Base-by-base conservation (phyloP, 37 sponge, comb jelly and placozoan species). In the Axinella damicornis region DNA sequence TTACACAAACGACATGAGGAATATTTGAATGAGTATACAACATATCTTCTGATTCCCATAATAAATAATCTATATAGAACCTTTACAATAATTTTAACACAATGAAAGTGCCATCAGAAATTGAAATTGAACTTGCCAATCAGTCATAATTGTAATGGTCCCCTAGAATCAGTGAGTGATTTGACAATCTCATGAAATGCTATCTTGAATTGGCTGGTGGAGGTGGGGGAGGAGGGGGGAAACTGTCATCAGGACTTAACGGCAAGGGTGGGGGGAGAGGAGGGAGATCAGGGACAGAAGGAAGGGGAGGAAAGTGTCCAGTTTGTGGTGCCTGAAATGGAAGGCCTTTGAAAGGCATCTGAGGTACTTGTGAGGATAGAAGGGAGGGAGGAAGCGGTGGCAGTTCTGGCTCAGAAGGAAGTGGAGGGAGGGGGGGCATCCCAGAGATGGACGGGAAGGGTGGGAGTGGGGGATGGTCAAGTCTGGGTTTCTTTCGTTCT, bases 401-500 rank as follows among this genome's bases (percentile, higher is more conserved):
- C 27, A 16, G 31, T 2, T 66, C 31, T 18, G 17, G 62, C 34
- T 34, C n/a, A 38, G 41, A 15, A 9, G 67, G 53, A 19, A 63
- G 71, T 53, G 71, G 71, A 53, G 80, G 79, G 21, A 55, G 80
- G 11, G 80, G 67, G 27, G 31, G 25, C 11, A 36, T 33, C 2
- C 57, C 33, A 1, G 58, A 57, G 30, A 18, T 12, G 39, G 36
- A 20, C 0, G 71, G 60, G 52, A 53, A 60, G 30, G 71, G 82
- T 11, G 71, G 82, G 4, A 39, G 71, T 35, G 71, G 70, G 18
- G 71, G 82, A 52, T 28, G 80, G 12, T 13, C 78, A 0, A 60
- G 5, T 61, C 27, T 61, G 14, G 27, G 25, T 25, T 14, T 22
- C 27, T 61, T 36, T 38, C 9, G 53, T 2, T 35, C n/a, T 22